A percentile compares a stretch with the other conserved stretches of the same genome.
phyloP scores from a whole-genome alignment of 35 echinoderm and acorn worm species.

The Heliocidaris erythrogramma region DNA sequence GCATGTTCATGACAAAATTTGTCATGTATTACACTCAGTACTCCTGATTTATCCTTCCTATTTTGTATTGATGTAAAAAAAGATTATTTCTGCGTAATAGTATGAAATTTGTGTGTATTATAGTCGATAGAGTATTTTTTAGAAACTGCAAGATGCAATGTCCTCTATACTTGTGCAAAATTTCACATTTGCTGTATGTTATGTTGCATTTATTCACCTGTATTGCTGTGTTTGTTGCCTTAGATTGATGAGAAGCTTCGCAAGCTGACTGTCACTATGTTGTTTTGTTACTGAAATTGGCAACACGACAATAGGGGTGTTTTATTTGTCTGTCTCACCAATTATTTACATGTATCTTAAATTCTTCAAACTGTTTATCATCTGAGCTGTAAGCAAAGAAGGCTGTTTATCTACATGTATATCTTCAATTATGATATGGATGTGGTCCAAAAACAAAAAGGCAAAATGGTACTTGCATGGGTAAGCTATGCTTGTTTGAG shows the following conservation, averaged over 20 bases:
- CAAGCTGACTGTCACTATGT: background rate
- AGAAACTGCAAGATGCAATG: background rate
- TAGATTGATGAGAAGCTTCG: background rate
- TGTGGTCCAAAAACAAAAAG: background rate
- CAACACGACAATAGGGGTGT: background rate
- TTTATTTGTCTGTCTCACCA: background rate
- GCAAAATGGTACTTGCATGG: background rate
- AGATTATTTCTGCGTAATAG: background rate
- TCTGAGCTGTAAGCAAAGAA: too few relatives aligned
- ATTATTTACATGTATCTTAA: background rate
- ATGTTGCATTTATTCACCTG: background rate
- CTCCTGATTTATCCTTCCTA: conserved; percentile 15
- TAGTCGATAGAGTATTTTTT: conserved; percentile 10
- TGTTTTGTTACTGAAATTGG: background rate
- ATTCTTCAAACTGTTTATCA: too few relatives aligned
- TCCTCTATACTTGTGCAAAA: background rate
- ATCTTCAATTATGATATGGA: background rate
- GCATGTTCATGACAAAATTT: background rate
- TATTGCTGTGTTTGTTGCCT: background rate
- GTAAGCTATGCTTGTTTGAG: background rate
- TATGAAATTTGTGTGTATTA: background rate
- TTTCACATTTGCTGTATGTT: background rate
- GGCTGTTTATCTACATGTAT: too few relatives aligned
- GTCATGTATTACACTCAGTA: conserved; percentile 10
- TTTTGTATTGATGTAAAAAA: background rate